Base-by-base conservation (phyloP, 1,140 invertebrate genomes). In the Anthonomus grandis region DNA sequence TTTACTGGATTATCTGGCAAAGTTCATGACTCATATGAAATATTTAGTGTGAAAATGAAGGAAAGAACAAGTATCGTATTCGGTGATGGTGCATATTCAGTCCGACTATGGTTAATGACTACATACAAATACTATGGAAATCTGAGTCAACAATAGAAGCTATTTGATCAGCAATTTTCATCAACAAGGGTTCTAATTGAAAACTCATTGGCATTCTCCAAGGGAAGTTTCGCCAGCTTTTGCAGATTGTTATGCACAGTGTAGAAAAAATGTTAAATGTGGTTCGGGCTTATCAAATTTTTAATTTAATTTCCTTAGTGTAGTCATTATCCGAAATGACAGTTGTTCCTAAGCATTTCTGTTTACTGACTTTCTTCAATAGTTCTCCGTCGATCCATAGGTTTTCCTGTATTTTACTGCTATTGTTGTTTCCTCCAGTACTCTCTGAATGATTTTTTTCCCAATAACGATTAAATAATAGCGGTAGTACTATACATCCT, bases 11-110 rank as follows among this genome's bases (percentile, higher is more conserved):
- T 17, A 10, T 34, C 57, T 6, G 18, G 57, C 1, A 46, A 51
- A 45, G 47, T 52, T n/a, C 57, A 59, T 22, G 57, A 59, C 52
- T 17, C 48, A 13, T 60, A 17, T 18, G 23, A 23, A 22, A 4
- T 6, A 44, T 66, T 41, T 64, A 57, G 53, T 47, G 24, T 27
- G 45, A 47, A 4, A 31, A 3, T 3, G n/a, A n/a, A n/a, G n/a
- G n/a, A n/a, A n/a, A n/a, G n/a, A n/a, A n/a, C n/a, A n/a, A n/a
- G n/a, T 47, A 13, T 25, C 23, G 34, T 31, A 13, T 75, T 76
- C 10, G 73, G 65, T 19, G 72, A 74, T 69, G 49, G 44, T 19
- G 71, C 72, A 15, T 76, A 73, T 58, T 66, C 71, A 1, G 42
- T 71, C 17, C 50, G 45, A 22, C 42, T 57, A 38, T 67, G 63